A percentile compares a stretch with the other conserved stretches of the same genome.
Conservation (phyloP, 1,140 invertebrate species). For the Cherax quadricarinatus region DNA sequence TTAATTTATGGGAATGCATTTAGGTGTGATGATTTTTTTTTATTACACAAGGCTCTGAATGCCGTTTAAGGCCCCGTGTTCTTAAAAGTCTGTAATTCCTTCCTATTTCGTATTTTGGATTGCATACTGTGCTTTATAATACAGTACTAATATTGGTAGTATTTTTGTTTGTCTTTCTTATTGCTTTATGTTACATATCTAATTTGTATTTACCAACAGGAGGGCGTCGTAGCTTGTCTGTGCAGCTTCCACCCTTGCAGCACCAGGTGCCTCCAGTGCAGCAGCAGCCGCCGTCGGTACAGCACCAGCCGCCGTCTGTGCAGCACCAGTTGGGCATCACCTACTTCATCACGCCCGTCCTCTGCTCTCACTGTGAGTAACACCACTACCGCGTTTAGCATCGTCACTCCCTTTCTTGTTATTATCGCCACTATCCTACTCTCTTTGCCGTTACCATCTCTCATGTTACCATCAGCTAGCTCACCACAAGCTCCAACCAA, state of each 20-base stretch:
- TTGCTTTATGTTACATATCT: background rate
- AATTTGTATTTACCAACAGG: background rate
- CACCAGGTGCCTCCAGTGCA: background rate
- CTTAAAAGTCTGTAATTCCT: too few relatives aligned
- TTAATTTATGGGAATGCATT: too few relatives aligned
- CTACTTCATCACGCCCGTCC: slow-evolving; percentile 38
- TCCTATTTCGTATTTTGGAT: too few relatives aligned
- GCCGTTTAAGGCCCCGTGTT: too few relatives aligned
- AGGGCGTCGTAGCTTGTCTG: background rate
- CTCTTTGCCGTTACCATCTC: background rate
- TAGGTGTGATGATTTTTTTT: too few relatives aligned
- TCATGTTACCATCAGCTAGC: background rate
- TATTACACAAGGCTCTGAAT: too few relatives aligned
- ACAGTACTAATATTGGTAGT: too few relatives aligned
- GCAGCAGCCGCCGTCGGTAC: background rate
- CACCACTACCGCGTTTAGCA: background rate
- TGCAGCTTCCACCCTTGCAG: background rate
- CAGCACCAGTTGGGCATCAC: slow-evolving; percentile 3
- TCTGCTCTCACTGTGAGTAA: slow-evolving; percentile 37
- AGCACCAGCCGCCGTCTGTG: background rate
- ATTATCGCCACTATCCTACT: too few relatives aligned
- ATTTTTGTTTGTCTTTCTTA: too few relatives aligned
- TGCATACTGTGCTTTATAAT: too few relatives aligned
- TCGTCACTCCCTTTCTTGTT: background rate
- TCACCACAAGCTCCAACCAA: background rate